Percentiles rank a stretch among this genome's conserved stretches.
Evolutionary conservation across 2,888 invertebrate species (phyloP).

Genomic region (Sphaeridia pumilis): DNA sequence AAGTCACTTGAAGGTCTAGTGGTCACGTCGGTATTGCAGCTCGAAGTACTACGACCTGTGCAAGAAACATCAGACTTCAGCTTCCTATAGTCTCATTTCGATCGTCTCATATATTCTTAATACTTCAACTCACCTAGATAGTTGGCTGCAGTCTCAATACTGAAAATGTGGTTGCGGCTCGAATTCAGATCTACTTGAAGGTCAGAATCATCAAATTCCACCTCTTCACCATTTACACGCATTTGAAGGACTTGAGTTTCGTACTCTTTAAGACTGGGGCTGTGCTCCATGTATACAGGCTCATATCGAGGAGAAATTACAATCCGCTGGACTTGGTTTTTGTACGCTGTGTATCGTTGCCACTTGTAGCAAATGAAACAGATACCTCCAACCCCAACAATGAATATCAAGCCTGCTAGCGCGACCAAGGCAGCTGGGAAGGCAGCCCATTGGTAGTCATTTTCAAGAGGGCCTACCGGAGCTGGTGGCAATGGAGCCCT

Average conservation of each 20-base stretch:
- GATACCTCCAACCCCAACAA: slow-evolving; percentile 76
- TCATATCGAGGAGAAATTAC: slow-evolving; percentile 62
- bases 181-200: slow-evolving; percentile 68
- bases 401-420: slow-evolving; percentile 75
- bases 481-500: slow-evolving; percentile 38
- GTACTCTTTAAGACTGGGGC: slow-evolving; percentile 73
- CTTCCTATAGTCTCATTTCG: not conserved
- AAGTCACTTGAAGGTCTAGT: slow-evolving; percentile 26
- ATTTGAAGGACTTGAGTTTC: slow-evolving; percentile 89
- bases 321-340: slow-evolving; percentile 65
- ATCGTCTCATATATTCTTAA: not conserved
- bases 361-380: slow-evolving; percentile 88
- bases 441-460: slow-evolving; percentile 50
- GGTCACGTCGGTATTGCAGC: slow-evolving; percentile 25
- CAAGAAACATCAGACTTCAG: not conserved
- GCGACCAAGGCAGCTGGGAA: slow-evolving; percentile 82
- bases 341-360: slow-evolving; percentile 82
- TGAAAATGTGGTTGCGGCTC: slow-evolving; percentile 34
- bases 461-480: slow-evolving; percentile 31
- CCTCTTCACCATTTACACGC: slow-evolving; percentile 78
- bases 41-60: slow-evolving; percentile 28
- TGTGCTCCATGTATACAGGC: slow-evolving; percentile 53
- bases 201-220: slow-evolving; percentile 57
- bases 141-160: slow-evolving; percentile 24
- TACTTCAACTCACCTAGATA: slow-evolving; percentile 23